phyloP scores from a whole-genome alignment of 2,888 invertebrate species.

The Plagodis dolabraria region DNA sequence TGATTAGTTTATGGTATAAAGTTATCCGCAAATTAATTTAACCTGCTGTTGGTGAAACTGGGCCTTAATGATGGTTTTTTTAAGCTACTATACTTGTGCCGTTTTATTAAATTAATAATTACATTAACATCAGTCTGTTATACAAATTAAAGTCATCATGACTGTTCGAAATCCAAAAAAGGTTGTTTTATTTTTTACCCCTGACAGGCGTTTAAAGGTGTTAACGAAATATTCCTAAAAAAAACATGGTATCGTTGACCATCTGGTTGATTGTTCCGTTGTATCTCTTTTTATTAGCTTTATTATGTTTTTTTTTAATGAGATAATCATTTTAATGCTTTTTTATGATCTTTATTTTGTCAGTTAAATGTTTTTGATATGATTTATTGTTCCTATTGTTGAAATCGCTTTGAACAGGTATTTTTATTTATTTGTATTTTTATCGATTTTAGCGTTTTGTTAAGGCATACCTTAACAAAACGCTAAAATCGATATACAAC shows the following conservation, averaged over 20 bases:
- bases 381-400: no score
- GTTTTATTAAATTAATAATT: constrained; percentile 11
- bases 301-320: constrained; percentile 20
- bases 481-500: no score
- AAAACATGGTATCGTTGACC: constrained; percentile 17
- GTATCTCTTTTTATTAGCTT: constrained; percentile 23
- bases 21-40: no score
- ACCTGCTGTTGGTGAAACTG: no score
- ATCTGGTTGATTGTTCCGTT: constrained; percentile 33
- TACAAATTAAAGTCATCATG: constrained; percentile 34
- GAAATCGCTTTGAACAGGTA: neutral
- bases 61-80: no score
- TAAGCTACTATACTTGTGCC: no score
- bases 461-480: neutral
- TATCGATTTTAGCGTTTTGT: no score
- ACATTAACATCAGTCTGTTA: constrained; percentile 25
- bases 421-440: neutral
- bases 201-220: constrained; percentile 45
- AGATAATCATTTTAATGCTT: constrained; percentile 7
- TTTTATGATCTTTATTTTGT: constrained; percentile 16
- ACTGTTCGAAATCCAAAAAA: constrained; percentile 19
- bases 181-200: constrained; percentile 29
- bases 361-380: constrained; percentile 1
- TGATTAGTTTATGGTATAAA: no score
- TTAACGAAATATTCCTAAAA: constrained; percentile 40